Conservation (phyloP, 1,140 invertebrate species). For the Leptopilina boulardi region DNA sequence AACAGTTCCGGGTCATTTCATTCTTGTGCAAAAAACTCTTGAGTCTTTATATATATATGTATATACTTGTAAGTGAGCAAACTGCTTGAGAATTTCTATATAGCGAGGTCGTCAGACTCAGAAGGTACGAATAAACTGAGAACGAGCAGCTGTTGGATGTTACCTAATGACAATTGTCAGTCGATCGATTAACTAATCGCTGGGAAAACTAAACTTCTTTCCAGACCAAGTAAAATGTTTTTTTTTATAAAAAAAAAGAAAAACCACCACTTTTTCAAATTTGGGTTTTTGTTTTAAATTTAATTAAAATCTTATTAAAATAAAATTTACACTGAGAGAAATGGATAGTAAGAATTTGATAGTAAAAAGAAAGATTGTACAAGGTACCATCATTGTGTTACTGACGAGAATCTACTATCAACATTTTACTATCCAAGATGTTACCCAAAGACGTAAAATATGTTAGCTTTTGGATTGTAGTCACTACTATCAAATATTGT, state of each 20-base stretch:
- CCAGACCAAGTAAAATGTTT: neutral
- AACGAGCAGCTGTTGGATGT: conserved; percentile 31
- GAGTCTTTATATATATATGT: too few species aligned
- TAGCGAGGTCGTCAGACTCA: conserved; percentile 21
- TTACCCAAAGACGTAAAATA: too few species aligned
- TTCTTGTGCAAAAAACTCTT: conserved; percentile 15
- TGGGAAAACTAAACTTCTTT: conserved; percentile 16
- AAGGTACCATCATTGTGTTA: too few species aligned
- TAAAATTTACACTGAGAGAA: neutral
- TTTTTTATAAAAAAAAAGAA: neutral
- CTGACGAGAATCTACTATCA: too few species aligned
- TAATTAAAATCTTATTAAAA: neutral
- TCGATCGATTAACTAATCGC: conserved; percentile 25
- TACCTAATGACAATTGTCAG: conserved; percentile 33
- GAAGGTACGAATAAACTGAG: conserved; percentile 24
- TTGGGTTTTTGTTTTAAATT: neutral
- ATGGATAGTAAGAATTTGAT: neutral
- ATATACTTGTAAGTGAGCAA: neutral
- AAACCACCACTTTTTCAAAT: neutral
- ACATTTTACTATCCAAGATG: too few species aligned
- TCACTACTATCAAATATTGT: too few species aligned
- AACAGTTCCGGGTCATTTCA: conserved; percentile 14
- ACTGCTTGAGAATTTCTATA: conserved; percentile 26
- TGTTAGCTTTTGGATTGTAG: too few species aligned
- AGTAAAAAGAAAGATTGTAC: too few species aligned